These are phyloP conservation scores for Abramis brama DNA, from an alignment of 2,113 vertebrate species.

Conservation along the genomic window DNA sequence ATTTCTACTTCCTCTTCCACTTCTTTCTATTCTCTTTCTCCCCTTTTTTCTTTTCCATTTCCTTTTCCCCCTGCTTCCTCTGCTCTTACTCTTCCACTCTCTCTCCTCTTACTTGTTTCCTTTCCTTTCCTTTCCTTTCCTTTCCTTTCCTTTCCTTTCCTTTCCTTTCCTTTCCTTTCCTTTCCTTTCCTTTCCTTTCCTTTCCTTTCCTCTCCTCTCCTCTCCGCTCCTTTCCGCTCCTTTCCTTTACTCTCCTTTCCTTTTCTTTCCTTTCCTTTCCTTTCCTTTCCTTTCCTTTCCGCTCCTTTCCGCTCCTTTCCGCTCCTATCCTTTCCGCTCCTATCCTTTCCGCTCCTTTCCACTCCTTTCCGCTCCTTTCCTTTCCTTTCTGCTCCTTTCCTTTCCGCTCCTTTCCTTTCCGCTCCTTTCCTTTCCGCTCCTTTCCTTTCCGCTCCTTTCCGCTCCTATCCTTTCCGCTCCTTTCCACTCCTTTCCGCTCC, in stretches of 20 bases:
- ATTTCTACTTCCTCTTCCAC: background rate
- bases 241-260: background rate
- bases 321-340: background rate
- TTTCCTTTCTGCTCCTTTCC: accelerated
- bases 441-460: background rate
- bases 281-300: accelerated
- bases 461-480: too few species aligned
- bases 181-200: background rate
- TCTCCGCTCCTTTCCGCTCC: background rate
- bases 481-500: background rate
- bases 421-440: background rate
- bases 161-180: background rate
- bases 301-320: accelerated
- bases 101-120: background rate
- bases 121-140: background rate
- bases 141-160: background rate
- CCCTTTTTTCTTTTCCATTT: background rate
- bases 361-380: background rate
- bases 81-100: background rate
- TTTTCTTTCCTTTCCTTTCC: background rate
- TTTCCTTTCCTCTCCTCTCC: background rate
- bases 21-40: background rate
- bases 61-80: accelerated
- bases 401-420: background rate
- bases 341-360: background rate